Evolutionary conservation across 2,888 invertebrate species (phyloP).

Genomic region (Cyrtodaria siliqua): DNA sequence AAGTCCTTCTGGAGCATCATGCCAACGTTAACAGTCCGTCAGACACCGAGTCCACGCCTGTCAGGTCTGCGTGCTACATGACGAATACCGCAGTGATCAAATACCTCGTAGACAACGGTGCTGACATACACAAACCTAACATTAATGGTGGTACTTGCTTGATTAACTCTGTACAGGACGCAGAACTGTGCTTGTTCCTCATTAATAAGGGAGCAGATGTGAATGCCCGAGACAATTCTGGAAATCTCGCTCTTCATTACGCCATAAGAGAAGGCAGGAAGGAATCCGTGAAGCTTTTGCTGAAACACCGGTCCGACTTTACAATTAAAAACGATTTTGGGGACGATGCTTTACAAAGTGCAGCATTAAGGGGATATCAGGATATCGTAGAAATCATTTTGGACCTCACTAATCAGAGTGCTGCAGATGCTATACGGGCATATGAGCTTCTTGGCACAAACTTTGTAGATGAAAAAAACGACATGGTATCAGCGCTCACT

Average conservation of each 20-base stretch:
- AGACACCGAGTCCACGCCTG: slow-evolving; percentile 94
- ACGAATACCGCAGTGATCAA: slow-evolving; percentile 81
- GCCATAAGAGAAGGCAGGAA: slow-evolving; percentile 91
- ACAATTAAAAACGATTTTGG: slow-evolving; percentile 92
- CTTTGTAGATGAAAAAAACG: slow-evolving; percentile 94
- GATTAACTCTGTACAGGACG: slow-evolving; percentile 96
- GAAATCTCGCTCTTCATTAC: slow-evolving; percentile 96
- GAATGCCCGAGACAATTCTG: slow-evolving; percentile 95
- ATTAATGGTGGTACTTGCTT: slow-evolving; percentile 97
- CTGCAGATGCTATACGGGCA: slow-evolving; percentile 92
- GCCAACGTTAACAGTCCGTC: slow-evolving; percentile 95
- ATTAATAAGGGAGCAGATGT: slow-evolving; percentile 93
- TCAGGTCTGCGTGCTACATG: slow-evolving; percentile 97
- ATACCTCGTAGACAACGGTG: slow-evolving; percentile 83
- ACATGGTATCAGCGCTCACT: slow-evolving; percentile 86
- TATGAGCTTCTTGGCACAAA: slow-evolving; percentile 95
- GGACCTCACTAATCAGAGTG: slow-evolving; percentile 88
- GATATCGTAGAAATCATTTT: slow-evolving; percentile 89
- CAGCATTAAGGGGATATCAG: slow-evolving; percentile 91
- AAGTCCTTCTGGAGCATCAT: slow-evolving; percentile 92
- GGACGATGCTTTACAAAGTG: slow-evolving; percentile 95
- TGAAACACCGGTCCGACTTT: slow-evolving; percentile 92
- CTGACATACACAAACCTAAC: slow-evolving; percentile 91
- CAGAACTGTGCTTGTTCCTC: slow-evolving; percentile 92
- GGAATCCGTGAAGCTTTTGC: slow-evolving; percentile 93